phyloP scores from a whole-genome alignment of 2,888 invertebrate species.

The Protodeltote pygarga region DNA sequence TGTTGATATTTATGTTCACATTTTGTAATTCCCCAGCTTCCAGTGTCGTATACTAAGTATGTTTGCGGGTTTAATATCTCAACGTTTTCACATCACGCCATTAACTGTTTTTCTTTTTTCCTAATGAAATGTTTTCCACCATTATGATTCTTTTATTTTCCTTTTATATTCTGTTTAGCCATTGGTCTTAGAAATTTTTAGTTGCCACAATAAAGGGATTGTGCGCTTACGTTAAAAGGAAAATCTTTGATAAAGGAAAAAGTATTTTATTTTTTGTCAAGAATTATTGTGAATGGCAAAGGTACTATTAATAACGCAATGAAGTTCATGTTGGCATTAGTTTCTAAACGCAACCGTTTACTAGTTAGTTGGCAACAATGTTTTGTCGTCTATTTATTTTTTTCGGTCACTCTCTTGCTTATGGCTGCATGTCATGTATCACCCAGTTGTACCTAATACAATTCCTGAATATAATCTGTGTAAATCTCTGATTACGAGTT shows the following conservation, averaged over 20 bases:
- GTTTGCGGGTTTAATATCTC: constrained; percentile 34
- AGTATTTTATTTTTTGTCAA: background rate
- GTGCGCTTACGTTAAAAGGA: constrained; percentile 17
- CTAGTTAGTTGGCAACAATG: no score
- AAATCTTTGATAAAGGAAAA: constrained; percentile 20
- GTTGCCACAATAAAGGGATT: constrained; percentile 36
- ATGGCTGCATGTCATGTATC: no score
- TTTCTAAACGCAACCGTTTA: no score
- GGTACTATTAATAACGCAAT: no score
- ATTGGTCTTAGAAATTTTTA: constrained; percentile 40
- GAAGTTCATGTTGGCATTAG: no score
- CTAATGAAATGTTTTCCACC: constrained; percentile 59
- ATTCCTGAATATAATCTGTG: no score
- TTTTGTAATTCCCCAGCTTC: background rate
- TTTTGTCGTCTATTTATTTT: no score
- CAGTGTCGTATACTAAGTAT: constrained; percentile 30
- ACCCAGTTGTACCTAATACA: no score
- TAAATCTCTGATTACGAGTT: no score
- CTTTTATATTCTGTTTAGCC: constrained; percentile 44
- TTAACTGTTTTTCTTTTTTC: constrained; percentile 69
- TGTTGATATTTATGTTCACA: background rate
- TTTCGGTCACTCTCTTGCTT: no score
- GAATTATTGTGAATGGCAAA: constrained; percentile 4
- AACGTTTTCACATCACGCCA: constrained; percentile 60
- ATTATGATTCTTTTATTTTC: constrained; percentile 57